A percentile compares a stretch with the other conserved stretches of the same genome.
Evolutionary conservation across 2,113 vertebrate genomes (phyloP).

Genomic region (Hippoglossus stenolepis): DNA sequence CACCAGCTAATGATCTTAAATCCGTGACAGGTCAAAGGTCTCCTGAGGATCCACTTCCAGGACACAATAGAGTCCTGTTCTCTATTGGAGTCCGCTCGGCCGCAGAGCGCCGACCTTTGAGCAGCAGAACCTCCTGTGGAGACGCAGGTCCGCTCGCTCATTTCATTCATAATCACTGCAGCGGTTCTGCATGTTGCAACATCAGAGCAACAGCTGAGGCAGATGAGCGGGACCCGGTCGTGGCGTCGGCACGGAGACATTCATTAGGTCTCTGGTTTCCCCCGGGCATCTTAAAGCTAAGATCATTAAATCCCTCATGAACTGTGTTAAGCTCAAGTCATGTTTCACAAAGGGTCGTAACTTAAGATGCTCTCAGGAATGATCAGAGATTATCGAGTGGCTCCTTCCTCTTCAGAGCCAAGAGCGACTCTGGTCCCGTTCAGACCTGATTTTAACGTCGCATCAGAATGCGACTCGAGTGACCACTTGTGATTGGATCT

Average conservation of each 20-base stretch:
- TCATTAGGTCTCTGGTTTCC: neutral
- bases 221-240: neutral
- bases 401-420: neutral
- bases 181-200: neutral
- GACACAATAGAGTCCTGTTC: conserved; percentile 69
- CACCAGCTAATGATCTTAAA: conserved; percentile 68
- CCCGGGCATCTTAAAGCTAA: neutral
- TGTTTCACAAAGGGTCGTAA: neutral
- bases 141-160: conserved; percentile 9
- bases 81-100: conserved; percentile 49
- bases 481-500: too few relatives aligned
- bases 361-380: neutral
- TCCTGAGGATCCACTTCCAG: conserved; percentile 65
- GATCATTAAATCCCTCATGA: neutral
- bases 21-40: conserved; percentile 65
- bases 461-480: too few relatives aligned
- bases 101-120: too few relatives aligned
- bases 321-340: neutral
- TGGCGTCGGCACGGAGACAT: neutral
- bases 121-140: conserved; percentile 10
- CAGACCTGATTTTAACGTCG: too few relatives aligned
- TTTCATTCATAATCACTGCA: too few relatives aligned
- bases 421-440: too few relatives aligned
- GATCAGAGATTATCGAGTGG: neutral
- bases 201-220: neutral